Conservation (phyloP, 2,888 invertebrate species). For the Eupithecia abbreviata region DNA sequence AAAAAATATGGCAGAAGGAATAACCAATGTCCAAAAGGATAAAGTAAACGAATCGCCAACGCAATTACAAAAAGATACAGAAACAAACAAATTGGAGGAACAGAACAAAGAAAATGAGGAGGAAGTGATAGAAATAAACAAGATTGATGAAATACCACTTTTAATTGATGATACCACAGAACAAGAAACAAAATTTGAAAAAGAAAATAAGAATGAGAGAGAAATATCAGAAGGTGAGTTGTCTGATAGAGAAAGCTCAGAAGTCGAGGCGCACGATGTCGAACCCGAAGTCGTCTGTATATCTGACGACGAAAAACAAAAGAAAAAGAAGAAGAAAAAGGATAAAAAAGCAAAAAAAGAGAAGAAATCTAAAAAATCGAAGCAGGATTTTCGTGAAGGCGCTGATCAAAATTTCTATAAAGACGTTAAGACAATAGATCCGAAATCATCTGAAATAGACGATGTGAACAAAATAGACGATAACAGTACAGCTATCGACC, state of each 20-base stretch:
- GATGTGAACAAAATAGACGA: background rate
- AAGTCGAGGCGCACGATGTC: constrained; percentile 64
- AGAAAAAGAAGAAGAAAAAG: constrained; percentile 73
- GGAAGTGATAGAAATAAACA: constrained; percentile 32
- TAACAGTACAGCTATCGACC: constrained; percentile 19
- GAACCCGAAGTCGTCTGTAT: constrained; percentile 82
- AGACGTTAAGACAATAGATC: constrained; percentile 37
- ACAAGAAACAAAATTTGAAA: constrained; percentile 17
- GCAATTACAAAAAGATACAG: background rate
- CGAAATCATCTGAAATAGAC: background rate
- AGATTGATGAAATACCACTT: constrained; percentile 41
- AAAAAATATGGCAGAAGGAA: constrained; percentile 2
- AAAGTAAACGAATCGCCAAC: background rate
- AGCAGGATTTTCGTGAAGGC: constrained; percentile 69
- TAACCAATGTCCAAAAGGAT: background rate
- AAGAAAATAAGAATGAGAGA: constrained; percentile 22
- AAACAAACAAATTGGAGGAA: constrained; percentile 16
- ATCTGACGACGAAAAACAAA: constrained; percentile 71
- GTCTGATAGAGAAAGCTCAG: constrained; percentile 68
- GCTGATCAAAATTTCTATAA: constrained; percentile 68
- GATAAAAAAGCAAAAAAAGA: constrained; percentile 70
- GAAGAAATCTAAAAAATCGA: constrained; percentile 61
- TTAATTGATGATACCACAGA: constrained; percentile 6
- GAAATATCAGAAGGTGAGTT: constrained; percentile 51
- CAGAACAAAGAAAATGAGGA: constrained; percentile 17